Evolutionary conservation across 2,797 vertebrate genomes (phyloP), one percentile per base, ranked within the genome.

Genomic region (Brachymystax lenok): DNA sequence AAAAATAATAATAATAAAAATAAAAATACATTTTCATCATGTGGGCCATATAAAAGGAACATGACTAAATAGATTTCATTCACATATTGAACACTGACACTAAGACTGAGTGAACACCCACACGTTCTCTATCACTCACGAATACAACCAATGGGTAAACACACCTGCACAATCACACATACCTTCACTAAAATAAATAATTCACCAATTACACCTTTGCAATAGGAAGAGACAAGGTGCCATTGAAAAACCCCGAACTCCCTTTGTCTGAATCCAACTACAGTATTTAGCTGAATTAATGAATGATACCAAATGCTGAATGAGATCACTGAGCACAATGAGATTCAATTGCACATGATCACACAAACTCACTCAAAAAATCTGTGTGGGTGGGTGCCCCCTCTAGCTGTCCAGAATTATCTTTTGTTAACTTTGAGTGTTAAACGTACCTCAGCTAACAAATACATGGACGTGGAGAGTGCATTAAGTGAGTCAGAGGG

Each of bases 11-110:
- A n/a, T n/a, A n/a, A n/a, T n/a, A n/a, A n/a, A n/a, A n/a, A n/a
- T n/a, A 24, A 24, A 24, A 24, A 24, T 0, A 24, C 24, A 24
- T 24, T 24, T 4, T 33, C 27, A 24, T 27, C 24, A 19, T 59
- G 56, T 54, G 52, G 52, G 21, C 19, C 19, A 64, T 12, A 21
- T 64, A 59, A n/a, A n/a, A 59, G 17, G 2, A 59, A n/a, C n/a
- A n/a, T 16, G 4, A 59, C 19, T n/a, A 59, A n/a, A 59, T n/a
- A 59, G 4, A 59, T 17, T 13, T 3, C 10, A 46, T 52, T 21
- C n/a, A 54, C 46, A 69, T 1, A 13, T 5, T 77, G 56, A 21
- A 75, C 68, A 80, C 77, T 56, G 30, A 2, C 21, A 27, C n/a
- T 68, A 74, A 54, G 51, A 5, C 40, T 5, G 30, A 17, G 35